phyloP scores from a whole-genome alignment of 2,113 vertebrate species.

The Dasyprocta punctata region DNA sequence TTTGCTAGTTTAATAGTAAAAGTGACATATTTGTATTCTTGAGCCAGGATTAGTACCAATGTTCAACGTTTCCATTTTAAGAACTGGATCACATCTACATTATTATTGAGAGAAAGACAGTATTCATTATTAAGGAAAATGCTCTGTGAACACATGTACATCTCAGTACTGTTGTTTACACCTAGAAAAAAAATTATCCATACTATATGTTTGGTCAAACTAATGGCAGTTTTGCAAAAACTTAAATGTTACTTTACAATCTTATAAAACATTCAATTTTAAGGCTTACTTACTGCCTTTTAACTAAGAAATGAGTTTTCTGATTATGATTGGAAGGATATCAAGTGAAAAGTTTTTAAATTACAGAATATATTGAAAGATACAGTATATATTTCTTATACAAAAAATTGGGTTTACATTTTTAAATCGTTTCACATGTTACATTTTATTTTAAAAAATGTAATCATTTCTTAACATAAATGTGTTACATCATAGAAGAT shows the following conservation, averaged over 20 bases:
- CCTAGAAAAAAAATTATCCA: not conserved
- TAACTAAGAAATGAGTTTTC: not conserved
- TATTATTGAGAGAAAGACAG: not conserved
- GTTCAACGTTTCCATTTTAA: not conserved
- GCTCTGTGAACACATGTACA: not conserved
- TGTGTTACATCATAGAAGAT: not conserved
- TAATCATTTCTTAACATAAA: not conserved
- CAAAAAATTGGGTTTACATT: not conserved
- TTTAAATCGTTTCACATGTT: not conserved
- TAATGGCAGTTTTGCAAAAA: not conserved
- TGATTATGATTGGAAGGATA: not conserved
- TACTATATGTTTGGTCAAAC: not conserved
- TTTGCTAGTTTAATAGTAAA: not conserved
- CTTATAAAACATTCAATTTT: not conserved
- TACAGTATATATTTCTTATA: not conserved
- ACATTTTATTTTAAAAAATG: not conserved
- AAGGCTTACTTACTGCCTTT: not conserved
- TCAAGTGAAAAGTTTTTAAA: not conserved
- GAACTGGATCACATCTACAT: not conserved
- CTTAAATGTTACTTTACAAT: not conserved
- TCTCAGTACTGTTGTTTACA: not conserved
- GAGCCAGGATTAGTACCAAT: not conserved
- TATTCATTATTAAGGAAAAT: not conserved
- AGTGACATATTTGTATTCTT: not conserved
- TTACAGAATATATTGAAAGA: not conserved